Conservation (phyloP, 2,113 vertebrate species). For the Ploceus nigricollis region DNA sequence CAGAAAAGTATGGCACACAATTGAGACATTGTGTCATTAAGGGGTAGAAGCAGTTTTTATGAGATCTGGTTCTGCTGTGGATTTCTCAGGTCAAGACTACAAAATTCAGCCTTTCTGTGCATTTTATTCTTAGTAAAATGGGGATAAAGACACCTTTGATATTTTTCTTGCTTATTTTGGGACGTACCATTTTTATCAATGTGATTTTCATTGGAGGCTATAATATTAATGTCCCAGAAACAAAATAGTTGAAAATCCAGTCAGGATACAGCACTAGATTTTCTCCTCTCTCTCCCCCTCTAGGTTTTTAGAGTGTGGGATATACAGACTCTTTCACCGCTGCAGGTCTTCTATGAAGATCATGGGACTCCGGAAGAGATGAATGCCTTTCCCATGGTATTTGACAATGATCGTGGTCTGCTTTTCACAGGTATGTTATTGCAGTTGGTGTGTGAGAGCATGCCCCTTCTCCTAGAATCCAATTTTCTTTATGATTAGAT, state of each 20-base stretch:
- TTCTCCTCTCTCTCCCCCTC: background rate
- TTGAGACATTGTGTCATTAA: background rate
- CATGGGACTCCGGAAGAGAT: constrained; percentile 60
- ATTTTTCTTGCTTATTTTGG: background rate
- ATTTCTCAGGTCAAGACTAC: background rate
- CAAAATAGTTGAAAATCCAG: background rate
- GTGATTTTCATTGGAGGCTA: background rate
- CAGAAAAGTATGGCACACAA: background rate
- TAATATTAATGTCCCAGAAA: background rate
- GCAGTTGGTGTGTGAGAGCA: background rate
- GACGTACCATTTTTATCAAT: background rate
- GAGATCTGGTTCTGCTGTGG: background rate
- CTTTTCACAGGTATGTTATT: constrained; percentile 62
- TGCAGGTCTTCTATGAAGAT: constrained; percentile 71
- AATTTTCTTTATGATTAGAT: background rate
- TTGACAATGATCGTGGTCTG: constrained; percentile 46
- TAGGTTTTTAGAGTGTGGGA: constrained; percentile 75
- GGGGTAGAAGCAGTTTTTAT: background rate
- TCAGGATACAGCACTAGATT: background rate
- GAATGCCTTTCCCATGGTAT: constrained; percentile 67
- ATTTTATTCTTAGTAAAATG: background rate
- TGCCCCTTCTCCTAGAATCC: background rate
- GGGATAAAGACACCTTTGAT: background rate
- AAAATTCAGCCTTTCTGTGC: background rate
- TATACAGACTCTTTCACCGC: constrained; percentile 67